Evolutionary conservation across 1,140 invertebrate genomes (phyloP).

Genomic region (Sycobia sp.): DNA sequence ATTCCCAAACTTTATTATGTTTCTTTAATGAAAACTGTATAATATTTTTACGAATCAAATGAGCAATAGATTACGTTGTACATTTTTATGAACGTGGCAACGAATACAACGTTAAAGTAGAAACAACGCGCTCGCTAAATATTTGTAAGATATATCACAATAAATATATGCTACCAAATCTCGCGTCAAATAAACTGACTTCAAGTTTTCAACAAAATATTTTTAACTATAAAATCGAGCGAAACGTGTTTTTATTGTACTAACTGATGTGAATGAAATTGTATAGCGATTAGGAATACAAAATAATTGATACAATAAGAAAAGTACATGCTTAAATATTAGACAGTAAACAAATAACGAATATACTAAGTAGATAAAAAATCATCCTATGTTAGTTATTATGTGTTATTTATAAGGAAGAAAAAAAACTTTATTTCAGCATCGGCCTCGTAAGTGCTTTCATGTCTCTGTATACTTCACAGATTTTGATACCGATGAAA

Average conservation of each 20-base stretch:
- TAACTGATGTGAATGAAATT: constrained; percentile 47
- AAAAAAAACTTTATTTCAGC: constrained; percentile 13
- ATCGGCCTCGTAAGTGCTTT: constrained; percentile 24
- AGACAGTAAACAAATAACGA: constrained; percentile 32
- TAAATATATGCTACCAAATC: not conserved
- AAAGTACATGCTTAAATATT: constrained; percentile 47
- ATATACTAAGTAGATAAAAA: constrained; percentile 35
- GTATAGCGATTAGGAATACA: constrained; percentile 54
- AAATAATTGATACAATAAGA: constrained; percentile 48
- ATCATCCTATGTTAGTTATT: constrained; percentile 43
- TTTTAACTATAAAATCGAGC: constrained; percentile 6
- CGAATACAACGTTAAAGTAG: not conserved
- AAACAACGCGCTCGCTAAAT: constrained; percentile 10
- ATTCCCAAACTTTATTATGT: constrained; percentile 6
- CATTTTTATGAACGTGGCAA: not conserved
- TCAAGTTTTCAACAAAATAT: not conserved
- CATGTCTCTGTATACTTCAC: constrained; percentile 11
- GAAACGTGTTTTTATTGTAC: constrained; percentile 44
- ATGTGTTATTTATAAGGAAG: constrained; percentile 38
- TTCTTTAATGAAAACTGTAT: constrained; percentile 27
- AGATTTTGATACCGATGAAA: constrained; percentile 17
- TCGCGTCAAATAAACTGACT: not conserved
- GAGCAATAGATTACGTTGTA: constrained; percentile 1
- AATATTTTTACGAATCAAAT: constrained; percentile 24
- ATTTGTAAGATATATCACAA: constrained; percentile 5